Percentiles rank a stretch among this genome's conserved stretches.
Evolutionary conservation across 2,113 vertebrate genomes (phyloP).

Genomic region (Podocnemis expansa): DNA sequence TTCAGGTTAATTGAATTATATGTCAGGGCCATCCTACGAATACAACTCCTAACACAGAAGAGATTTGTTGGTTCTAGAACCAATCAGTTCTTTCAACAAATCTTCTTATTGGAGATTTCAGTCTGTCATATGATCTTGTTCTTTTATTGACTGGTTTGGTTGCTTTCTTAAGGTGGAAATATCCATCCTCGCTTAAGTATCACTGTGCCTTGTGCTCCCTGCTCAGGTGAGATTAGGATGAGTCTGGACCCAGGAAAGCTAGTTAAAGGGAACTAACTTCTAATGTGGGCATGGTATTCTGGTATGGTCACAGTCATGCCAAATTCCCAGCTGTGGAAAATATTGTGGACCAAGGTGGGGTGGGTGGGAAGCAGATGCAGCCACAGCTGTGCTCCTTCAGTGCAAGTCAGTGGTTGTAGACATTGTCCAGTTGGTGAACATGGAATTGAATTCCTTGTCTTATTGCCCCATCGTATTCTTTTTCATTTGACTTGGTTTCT

Average conservation of each 20-base stretch:
- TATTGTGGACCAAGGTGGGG: no score
- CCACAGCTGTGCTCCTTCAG: not conserved
- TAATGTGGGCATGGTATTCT: not conserved
- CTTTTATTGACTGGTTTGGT: not conserved
- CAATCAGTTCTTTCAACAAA: not conserved
- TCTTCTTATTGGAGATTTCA: not conserved
- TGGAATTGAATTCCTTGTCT: not conserved
- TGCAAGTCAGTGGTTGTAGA: not conserved
- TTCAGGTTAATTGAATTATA: not conserved
- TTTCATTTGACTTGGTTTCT: not conserved
- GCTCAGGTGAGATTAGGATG: constrained; percentile 8
- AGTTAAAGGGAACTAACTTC: not conserved
- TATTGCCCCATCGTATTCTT: not conserved
- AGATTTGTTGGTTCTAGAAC: not conserved
- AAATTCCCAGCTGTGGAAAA: no score
- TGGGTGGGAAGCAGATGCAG: no score
- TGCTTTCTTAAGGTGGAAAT: not conserved
- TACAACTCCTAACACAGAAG: not conserved
- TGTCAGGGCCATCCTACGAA: not conserved
- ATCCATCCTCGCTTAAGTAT: not conserved
- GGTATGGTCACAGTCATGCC: not conserved
- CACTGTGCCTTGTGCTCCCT: not conserved
- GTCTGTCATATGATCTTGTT: not conserved
- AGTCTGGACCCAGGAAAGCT: not conserved
- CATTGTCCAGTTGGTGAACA: not conserved